Conservation (phyloP, 2,888 invertebrate genomes). For the Neelides folsomi region DNA sequence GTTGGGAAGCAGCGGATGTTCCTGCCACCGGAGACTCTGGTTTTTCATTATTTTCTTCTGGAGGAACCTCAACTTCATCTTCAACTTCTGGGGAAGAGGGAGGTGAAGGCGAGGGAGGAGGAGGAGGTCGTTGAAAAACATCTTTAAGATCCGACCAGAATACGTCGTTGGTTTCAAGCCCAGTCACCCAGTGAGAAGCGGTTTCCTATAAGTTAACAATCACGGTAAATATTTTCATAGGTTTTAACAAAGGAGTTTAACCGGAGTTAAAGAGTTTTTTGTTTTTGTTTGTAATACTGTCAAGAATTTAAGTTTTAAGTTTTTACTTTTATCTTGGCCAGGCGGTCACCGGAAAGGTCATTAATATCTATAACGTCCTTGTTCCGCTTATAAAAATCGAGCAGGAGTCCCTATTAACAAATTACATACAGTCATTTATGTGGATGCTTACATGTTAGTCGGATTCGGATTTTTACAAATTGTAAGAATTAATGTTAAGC, state of each 20-base stretch:
- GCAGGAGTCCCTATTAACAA: conserved; percentile 17
- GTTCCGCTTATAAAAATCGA: conserved; percentile 31
- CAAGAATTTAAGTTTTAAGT: conserved; percentile 1
- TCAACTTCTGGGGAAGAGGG: conserved; percentile 19
- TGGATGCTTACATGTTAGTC: neutral
- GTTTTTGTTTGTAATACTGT: no score
- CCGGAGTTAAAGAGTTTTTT: neutral
- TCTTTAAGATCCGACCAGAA: conserved; percentile 31
- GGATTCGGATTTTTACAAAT: neutral
- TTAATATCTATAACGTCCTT: conserved; percentile 30
- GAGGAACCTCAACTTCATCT: conserved; percentile 9
- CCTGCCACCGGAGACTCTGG: conserved; percentile 7
- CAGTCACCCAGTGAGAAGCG: conserved; percentile 27
- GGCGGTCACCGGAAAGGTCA: conserved; percentile 26
- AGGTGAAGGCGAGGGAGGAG: conserved; percentile 16
- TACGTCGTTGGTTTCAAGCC: conserved; percentile 23
- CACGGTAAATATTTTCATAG: conserved; percentile 1
- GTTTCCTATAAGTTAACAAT: conserved; percentile 19
- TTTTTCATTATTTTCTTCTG: neutral
- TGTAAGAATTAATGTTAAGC: neutral
- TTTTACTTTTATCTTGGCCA: conserved; percentile 28
- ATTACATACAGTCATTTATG: neutral
- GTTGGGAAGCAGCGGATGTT: neutral
- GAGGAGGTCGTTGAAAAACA: conserved; percentile 21
- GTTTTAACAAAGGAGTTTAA: no score